These are phyloP conservation scores for Zoanthus solanderi DNA, from an alignment of 92 coral and sea anemone species.

Conservation along the genomic window DNA sequence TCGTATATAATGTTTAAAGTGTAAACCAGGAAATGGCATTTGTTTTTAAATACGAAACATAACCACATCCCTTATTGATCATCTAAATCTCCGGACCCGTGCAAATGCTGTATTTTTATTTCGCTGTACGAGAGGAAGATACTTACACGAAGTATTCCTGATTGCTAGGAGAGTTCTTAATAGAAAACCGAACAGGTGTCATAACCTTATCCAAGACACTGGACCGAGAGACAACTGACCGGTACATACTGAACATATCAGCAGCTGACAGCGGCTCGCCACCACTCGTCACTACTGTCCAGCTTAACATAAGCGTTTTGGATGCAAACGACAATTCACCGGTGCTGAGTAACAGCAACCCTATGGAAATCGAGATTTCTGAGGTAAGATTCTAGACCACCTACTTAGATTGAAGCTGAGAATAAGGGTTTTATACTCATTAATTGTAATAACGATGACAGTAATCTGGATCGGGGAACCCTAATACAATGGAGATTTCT, in stretches of 20 bases:
- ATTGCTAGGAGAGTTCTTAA: conserved; percentile 61
- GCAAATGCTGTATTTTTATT: too few species aligned
- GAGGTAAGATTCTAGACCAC: conserved; percentile 47
- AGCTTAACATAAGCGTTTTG: conserved; percentile 60
- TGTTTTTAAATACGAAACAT: too few species aligned
- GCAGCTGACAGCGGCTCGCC: conserved; percentile 77
- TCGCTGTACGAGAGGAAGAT: neutral
- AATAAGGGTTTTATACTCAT: neutral
- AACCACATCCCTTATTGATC: too few species aligned
- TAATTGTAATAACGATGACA: too few species aligned
- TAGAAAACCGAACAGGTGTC: conserved; percentile 74
- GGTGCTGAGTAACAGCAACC: conserved; percentile 46
- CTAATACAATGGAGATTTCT: conserved; percentile 15
- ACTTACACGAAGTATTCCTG: conserved; percentile 59
- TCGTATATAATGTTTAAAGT: too few species aligned
- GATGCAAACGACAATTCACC: conserved; percentile 83
- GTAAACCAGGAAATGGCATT: too few species aligned
- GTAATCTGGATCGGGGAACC: neutral
- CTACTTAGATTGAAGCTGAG: neutral
- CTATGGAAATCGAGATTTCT: conserved; percentile 26
- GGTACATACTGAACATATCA: conserved; percentile 58
- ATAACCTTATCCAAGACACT: conserved; percentile 61
- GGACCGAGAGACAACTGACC: conserved; percentile 70
- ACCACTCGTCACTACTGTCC: conserved; percentile 52
- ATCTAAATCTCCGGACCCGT: too few species aligned